Evolutionary conservation across 2,797 vertebrate genomes (phyloP).

Genomic region (Poeciliopsis infans): DNA sequence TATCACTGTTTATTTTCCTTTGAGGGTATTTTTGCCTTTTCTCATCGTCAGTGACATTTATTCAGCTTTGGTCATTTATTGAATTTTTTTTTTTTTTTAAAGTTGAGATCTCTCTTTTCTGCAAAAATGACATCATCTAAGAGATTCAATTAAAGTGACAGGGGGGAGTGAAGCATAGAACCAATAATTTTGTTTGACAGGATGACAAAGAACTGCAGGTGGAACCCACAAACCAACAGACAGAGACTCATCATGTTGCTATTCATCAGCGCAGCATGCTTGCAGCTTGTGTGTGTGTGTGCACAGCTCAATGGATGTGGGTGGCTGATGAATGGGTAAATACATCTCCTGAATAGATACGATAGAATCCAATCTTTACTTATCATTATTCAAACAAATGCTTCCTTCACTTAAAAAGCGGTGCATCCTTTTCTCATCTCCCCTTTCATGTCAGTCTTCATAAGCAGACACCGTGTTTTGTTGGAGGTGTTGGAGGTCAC

Average conservation of each 20-base stretch:
- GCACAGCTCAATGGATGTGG: conserved; percentile 1
- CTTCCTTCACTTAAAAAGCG: conserved; percentile 28
- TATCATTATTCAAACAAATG: conserved; percentile 38
- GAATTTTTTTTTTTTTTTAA: conserved; percentile 21
- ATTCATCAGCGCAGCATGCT: conserved; percentile 28
- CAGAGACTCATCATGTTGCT: conserved; percentile 11
- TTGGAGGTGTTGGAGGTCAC: conserved; percentile 40
- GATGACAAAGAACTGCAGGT: conserved; percentile 52
- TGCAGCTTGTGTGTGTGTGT: conserved; percentile 1
- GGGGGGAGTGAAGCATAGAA: conserved; percentile 36
- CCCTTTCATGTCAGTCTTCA: conserved; percentile 49
- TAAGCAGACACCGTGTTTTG: conserved; percentile 46
- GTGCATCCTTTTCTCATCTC: conserved; percentile 45
- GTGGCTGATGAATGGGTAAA: conserved; percentile 47
- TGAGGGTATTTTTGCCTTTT: conserved; percentile 33
- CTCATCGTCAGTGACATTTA: conserved; percentile 58
- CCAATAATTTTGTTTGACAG: conserved; percentile 50
- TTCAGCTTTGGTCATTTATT: conserved; percentile 35
- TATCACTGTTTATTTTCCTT: conserved; percentile 24
- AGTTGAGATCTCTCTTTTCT: conserved; percentile 46
- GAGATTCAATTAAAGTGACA: conserved; percentile 51
- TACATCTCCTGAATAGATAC: conserved; percentile 37
- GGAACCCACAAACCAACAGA: conserved; percentile 13
- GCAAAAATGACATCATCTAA: conserved; percentile 57
- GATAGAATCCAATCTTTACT: conserved; percentile 45